A percentile compares a stretch with the other conserved stretches of the same genome.
Conservation (phyloP, 2,888 invertebrate genomes). For the Matsumyia berberina region DNA sequence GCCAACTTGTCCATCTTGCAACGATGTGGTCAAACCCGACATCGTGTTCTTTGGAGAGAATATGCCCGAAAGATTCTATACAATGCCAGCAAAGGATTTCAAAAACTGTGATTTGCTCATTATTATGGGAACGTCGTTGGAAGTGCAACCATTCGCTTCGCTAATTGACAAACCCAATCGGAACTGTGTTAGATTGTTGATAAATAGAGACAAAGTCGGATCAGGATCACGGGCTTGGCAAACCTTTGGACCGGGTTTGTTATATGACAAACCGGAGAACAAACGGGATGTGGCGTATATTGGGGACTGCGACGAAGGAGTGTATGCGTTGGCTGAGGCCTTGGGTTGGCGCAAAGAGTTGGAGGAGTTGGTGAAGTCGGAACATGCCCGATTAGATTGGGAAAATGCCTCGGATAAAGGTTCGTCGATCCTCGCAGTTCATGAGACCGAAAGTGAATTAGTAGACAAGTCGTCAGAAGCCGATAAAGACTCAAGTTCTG, state of each 20-base stretch:
- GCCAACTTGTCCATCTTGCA: conserved; percentile 91
- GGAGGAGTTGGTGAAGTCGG: conserved; percentile 85
- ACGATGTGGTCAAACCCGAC: conserved; percentile 95
- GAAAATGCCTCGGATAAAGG: conserved; percentile 5
- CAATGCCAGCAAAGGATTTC: conserved; percentile 90
- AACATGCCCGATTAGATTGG: conserved; percentile 86
- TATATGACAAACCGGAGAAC: conserved; percentile 87
- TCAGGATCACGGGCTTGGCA: conserved; percentile 82
- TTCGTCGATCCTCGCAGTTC: not conserved
- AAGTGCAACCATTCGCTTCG: conserved; percentile 97
- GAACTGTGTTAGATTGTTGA: conserved; percentile 92
- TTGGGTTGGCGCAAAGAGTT: conserved; percentile 92
- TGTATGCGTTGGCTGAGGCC: conserved; percentile 89
- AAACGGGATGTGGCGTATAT: conserved; percentile 91
- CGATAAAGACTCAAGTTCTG: no score
- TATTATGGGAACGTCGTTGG: conserved; percentile 97
- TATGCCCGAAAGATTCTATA: conserved; percentile 91
- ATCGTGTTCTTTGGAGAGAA: conserved; percentile 98
- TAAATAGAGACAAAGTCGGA: conserved; percentile 93
- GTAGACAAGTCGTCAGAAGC: no score
- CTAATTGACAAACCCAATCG: conserved; percentile 90
- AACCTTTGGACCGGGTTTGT: conserved; percentile 86
- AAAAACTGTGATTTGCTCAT: conserved; percentile 94
- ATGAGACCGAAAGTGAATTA: no score
- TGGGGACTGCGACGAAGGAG: conserved; percentile 94